phyloP scores from a whole-genome alignment of 2,888 invertebrate genomes.

The Hartigia nigra region DNA sequence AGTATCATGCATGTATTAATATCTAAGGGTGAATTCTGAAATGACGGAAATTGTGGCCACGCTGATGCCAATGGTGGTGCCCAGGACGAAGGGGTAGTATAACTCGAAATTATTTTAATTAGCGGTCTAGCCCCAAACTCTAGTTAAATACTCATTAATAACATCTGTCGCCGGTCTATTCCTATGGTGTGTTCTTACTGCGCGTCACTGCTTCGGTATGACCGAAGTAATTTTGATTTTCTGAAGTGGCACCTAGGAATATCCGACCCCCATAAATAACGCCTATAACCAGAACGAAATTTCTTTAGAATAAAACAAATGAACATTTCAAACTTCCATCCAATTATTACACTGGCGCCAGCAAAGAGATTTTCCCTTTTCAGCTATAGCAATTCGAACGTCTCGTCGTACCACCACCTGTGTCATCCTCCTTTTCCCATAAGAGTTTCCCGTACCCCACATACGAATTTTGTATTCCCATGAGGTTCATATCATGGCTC shows the following conservation, averaged over 20 bases:
- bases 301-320: background rate
- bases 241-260: background rate
- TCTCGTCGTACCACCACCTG: background rate
- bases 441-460: background rate
- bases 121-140: conserved; percentile 57
- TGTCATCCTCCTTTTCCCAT: background rate
- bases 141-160: conserved; percentile 59
- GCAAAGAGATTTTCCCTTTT: conserved; percentile 14
- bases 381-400: background rate
- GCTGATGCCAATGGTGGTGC: background rate
- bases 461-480: conserved; percentile 3
- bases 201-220: background rate
- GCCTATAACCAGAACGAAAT: background rate
- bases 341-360: conserved; percentile 17
- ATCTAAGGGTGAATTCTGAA: background rate
- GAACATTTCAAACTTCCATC: background rate
- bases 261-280: conserved; percentile 8
- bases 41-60: background rate
- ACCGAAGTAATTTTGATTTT: conserved; percentile 28
- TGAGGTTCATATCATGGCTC: conserved; percentile 21
- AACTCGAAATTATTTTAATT: conserved; percentile 62
- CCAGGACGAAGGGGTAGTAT: conserved; percentile 2
- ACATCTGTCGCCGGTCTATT: conserved; percentile 52
- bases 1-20: background rate
- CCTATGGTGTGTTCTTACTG: background rate